A percentile compares a stretch with the other conserved stretches of the same genome.
phyloP scores from a whole-genome alignment of 2,888 invertebrate species.

The Odontocolon sp. region DNA sequence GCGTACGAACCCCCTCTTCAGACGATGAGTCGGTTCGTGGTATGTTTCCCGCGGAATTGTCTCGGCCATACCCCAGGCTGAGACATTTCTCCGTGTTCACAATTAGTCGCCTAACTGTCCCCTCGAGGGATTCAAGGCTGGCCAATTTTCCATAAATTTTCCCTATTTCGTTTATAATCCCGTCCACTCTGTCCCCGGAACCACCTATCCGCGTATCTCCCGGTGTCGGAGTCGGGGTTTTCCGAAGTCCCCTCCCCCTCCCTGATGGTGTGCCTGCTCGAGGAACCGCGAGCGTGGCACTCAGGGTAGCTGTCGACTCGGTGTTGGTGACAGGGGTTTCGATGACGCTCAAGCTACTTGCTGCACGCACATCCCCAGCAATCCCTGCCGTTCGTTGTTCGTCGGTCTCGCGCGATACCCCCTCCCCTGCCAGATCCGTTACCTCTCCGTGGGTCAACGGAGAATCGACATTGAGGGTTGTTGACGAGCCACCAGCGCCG shows the following conservation, averaged over 20 bases:
- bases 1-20: not conserved
- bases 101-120: not conserved
- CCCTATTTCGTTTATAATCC: not conserved
- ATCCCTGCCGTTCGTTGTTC: no score
- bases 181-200: not conserved
- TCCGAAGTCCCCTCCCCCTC: not conserved
- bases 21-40: not conserved
- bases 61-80: not conserved
- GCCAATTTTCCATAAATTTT: not conserved
- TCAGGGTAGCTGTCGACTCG: no score
- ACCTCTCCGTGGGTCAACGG: no score
- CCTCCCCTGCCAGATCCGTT: no score
- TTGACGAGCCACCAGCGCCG: no score
- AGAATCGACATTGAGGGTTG: no score
- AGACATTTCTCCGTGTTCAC: not conserved
- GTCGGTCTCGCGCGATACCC: no score
- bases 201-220: not conserved
- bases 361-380: no score
- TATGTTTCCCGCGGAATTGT: not conserved
- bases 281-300: no score
- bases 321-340: no score
- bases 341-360: no score
- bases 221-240: not conserved
- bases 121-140: not conserved
- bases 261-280: not conserved